These are phyloP conservation scores for Spea bombifrons DNA, from an alignment of 2,113 vertebrate species.

Conservation along the genomic window DNA sequence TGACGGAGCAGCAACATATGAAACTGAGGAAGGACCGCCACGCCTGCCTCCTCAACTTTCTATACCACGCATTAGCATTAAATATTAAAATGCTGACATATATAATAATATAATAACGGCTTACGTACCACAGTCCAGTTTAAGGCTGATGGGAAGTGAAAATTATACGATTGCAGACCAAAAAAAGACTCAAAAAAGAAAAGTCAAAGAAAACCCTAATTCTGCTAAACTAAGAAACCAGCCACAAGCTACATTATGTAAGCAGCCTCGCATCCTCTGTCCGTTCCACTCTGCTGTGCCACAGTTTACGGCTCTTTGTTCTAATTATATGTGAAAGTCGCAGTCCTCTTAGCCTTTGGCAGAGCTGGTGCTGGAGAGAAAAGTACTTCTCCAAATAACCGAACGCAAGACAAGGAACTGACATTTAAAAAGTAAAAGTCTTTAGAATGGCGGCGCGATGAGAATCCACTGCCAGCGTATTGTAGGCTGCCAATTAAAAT, in stretches of 20 bases:
- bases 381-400: not conserved
- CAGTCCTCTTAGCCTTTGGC: slow-evolving; percentile 17
- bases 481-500: slow-evolving; percentile 21
- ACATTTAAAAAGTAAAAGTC: not conserved
- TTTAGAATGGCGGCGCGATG: not conserved
- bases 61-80: no score
- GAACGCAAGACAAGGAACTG: not conserved
- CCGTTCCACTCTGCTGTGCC: slow-evolving; percentile 19
- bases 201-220: not conserved
- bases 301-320: slow-evolving; percentile 11
- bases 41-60: no score
- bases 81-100: no score
- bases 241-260: slow-evolving; percentile 36
- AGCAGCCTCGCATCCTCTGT: slow-evolving; percentile 21
- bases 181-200: not conserved
- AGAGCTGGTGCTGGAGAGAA: slow-evolving; percentile 1
- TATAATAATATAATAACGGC: no score
- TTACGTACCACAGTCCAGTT: no score
- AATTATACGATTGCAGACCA: no score
- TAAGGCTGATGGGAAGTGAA: no score
- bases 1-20: no score
- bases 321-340: slow-evolving; percentile 36
- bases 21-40: no score
- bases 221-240: not conserved
- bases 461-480: not conserved